Evolutionary conservation across 2,113 vertebrate genomes (phyloP).

Genomic region (Urocolius indicus): DNA sequence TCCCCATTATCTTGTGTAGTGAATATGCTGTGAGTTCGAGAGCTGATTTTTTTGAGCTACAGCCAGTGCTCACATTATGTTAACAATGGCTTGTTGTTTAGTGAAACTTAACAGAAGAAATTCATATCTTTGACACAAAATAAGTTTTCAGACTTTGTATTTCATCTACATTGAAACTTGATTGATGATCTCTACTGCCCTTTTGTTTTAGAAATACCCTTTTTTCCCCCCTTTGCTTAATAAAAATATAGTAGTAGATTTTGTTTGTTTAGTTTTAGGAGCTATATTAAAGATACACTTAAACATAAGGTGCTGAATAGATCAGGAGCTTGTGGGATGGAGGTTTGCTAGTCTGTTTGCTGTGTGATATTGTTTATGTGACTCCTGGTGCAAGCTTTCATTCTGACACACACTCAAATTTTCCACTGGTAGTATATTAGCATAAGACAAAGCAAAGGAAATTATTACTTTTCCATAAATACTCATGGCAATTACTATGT

Average conservation of each 20-base stretch:
- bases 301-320: neutral
- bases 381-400: neutral
- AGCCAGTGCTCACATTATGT: neutral
- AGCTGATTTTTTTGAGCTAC: neutral
- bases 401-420: neutral
- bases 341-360: neutral
- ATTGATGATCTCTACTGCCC: fast-evolving
- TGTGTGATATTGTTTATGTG: neutral
- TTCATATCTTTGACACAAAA: neutral
- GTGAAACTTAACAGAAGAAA: neutral
- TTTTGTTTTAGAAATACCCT: neutral
- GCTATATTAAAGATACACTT: neutral
- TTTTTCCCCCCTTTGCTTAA: neutral
- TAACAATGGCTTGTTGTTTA: neutral
- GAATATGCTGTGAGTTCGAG: neutral
- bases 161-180: neutral
- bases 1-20: neutral
- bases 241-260: neutral
- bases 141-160: neutral
- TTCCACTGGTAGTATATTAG: neutral
- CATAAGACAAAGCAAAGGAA: neutral
- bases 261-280: neutral
- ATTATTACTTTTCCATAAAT: neutral
- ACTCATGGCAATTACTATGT: neutral
- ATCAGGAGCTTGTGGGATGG: neutral